Evolutionary conservation across 1,140 invertebrate genomes (phyloP), one percentile per base, ranked within the genome.

Genomic region (Drosophila ananassae): DNA sequence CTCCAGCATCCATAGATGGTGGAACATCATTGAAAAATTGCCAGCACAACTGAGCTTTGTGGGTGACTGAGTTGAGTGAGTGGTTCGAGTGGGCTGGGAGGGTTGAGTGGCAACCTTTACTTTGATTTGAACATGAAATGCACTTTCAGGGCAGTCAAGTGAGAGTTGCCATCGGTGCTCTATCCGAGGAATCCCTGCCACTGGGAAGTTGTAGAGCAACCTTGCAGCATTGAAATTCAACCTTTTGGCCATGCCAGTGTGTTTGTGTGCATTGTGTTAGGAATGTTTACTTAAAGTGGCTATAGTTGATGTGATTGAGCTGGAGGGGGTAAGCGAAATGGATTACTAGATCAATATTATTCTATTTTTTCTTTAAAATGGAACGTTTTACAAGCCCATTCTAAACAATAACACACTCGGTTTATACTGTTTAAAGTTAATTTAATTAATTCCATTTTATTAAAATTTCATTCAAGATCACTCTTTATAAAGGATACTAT

Each of bases 81-180:
- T 44, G 25, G 61, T 17, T 8, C 24, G 10, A 34, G 25, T 30
- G 22, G 28, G 24, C 13, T 66, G 64, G 12, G 41, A 8, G 32
- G 34, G 34, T 34, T 68, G 64, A 25, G 34, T 28, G 66, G 63
- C 67, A 71, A 71, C 67, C 67, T 71, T 69, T 69, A 71, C 67
- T 71, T 71, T 71, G 67, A 71, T 71, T 71, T 57, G 63, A 71
- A 71, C 67, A 71, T 71, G 63, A 71, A 71, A 71, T 71, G 67
- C 67, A 71, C 67, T 71, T 71, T 57, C 67, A 56, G 64, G 64
- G 67, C 67, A 71, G 67, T 71, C 67, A 71, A 71, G 67, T 69
- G 67, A 71, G 67, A 71, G 67, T 71, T 71, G 67, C 67, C 67
- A 71, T 71, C 67, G 67, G 67, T 71, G 64, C 46, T 12, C 30